Base-by-base conservation (phyloP, 2,888 invertebrate species). In the Drosophila lacicola region DNA sequence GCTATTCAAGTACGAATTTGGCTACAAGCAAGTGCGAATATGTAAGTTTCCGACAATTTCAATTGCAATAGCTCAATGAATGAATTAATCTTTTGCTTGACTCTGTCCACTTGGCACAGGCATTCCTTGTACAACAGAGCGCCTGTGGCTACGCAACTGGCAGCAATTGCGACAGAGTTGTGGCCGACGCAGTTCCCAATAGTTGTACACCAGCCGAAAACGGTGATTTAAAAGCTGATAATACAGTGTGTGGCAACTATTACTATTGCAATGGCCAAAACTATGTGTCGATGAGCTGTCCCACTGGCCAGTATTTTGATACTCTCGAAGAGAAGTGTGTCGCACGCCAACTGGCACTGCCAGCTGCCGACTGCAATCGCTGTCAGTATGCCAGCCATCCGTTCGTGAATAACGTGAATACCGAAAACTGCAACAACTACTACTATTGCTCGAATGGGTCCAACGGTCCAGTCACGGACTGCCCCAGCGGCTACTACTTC, bases 381-480 rank as follows among this genome's bases (percentile, higher is more conserved):
- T 82, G 82, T 37, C 83, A 82, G 49, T 61, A 44, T 2, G 14
- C 78, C 8, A 11, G 0, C 0, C n/a, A 2, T 0, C 0, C 0
- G 0, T 82, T 80, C 8, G 89, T 73, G 13, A 82, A 82, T 62
- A 69, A 70, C 13, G 73, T 70, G 0, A 19, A 53, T 21, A 11
- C 1, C 2, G 0, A 21, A 0, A 1, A 0, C 39, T 88, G 87
- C 34, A 8, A 9, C 2, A 4, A 1, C 2, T 82, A 86, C 47
- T 80, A 61, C n/a, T 80, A 68, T 19, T 82, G 82, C 58, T 50
- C 41, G 13, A 36, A 62, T 3, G 83, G 73, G 5, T 0, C 0
- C 0, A 13, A 9, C 13, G 57, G 19, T 1, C 0, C 0, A 0
- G 0, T 3, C 1, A 0, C 0, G 0, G 0, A 0, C 0, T 82